Evolutionary conservation across 1,140 invertebrate genomes (phyloP).

Genomic region (Ganaspis sp.): DNA sequence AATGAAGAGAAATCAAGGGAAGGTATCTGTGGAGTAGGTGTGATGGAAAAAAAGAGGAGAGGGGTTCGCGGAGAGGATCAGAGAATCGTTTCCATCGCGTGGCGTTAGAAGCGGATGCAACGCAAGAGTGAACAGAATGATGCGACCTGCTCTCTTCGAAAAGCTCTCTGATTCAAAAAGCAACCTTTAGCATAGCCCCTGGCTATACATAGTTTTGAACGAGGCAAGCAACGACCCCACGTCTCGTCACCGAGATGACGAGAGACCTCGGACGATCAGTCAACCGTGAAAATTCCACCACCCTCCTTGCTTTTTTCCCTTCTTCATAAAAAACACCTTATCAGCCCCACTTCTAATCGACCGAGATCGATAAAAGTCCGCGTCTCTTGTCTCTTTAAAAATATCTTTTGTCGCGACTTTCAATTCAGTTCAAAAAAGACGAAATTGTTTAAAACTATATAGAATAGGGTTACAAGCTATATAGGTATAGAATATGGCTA

Average conservation of each 20-base stretch:
- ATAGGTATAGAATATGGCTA: too few species aligned
- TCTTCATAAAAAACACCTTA: conserved; percentile 28
- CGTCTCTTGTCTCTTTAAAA: too few species aligned
- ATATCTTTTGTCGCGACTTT: too few species aligned
- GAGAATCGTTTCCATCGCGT: background rate
- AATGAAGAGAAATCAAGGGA: background rate
- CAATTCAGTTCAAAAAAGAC: too few species aligned
- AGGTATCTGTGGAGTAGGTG: background rate
- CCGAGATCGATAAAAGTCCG: too few species aligned
- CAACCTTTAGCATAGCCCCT: conserved; percentile 56
- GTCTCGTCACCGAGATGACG: conserved; percentile 47
- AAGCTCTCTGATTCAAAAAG: conserved; percentile 22
- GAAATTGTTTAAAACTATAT: background rate
- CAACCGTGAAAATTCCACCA: conserved; percentile 62
- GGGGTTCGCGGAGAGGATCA: background rate
- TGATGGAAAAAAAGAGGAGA: background rate
- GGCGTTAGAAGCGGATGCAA: conserved; percentile 38
- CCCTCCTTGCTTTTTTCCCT: conserved; percentile 58
- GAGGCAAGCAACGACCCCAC: conserved; percentile 37
- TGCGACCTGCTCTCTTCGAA: conserved; percentile 37
- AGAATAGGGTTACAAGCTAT: too few species aligned
- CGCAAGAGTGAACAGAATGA: conserved; percentile 39
- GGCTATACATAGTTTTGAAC: conserved; percentile 49
- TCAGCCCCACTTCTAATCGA: too few species aligned
- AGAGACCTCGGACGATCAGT: conserved; percentile 31